Evolutionary conservation across 2,113 vertebrate genomes (phyloP).

Genomic region (Zosterops borbonicus): DNA sequence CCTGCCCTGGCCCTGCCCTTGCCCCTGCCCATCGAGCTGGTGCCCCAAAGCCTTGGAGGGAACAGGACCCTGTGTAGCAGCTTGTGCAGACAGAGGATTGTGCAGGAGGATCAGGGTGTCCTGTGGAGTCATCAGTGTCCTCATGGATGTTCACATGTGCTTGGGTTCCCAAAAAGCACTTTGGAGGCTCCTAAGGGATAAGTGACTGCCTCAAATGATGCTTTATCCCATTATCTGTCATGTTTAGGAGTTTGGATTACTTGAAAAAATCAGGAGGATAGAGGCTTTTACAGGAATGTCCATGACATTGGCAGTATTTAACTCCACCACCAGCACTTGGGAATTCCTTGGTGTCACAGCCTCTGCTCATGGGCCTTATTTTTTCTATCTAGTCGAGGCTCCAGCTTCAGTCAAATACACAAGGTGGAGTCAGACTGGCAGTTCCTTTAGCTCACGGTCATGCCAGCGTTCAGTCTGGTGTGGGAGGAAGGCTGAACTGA

Average conservation of each 20-base stretch:
- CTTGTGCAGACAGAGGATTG: accelerated
- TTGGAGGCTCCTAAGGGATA: too few species aligned
- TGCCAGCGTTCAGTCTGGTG: accelerated
- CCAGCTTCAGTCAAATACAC: too few species aligned
- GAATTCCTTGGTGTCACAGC: accelerated
- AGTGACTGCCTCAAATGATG: not conserved
- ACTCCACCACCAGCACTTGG: not conserved
- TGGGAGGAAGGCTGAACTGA: not conserved
- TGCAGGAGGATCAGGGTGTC: not conserved
- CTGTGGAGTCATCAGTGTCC: not conserved
- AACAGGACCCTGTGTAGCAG: not conserved
- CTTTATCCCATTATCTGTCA: accelerated
- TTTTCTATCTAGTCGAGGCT: not conserved
- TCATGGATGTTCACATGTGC: accelerated
- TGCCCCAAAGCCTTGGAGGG: not conserved
- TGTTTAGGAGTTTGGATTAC: not conserved
- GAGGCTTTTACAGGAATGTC: accelerated
- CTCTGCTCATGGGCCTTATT: not conserved
- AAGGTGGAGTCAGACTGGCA: not conserved
- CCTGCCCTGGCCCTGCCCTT: not conserved
- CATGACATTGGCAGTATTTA: accelerated
- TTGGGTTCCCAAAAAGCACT: not conserved
- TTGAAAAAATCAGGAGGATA: not conserved
- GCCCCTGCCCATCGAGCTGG: not conserved
- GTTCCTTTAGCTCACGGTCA: not conserved